These are phyloP conservation scores for Acrobeloides nanus DNA, from an alignment of 2,888 invertebrate species.

Conservation along the genomic window DNA sequence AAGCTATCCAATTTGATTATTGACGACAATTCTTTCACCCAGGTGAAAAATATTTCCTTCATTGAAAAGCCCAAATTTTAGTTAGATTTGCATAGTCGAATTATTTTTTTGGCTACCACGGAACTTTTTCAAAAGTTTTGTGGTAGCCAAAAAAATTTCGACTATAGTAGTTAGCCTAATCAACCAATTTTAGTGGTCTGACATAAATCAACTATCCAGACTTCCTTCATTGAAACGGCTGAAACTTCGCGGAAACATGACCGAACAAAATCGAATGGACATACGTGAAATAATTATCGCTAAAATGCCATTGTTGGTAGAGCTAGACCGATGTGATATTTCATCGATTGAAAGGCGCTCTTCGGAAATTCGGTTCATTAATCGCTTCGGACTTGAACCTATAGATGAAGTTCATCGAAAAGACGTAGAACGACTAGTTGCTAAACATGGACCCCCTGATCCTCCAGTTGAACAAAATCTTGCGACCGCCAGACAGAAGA, in stretches of 20 bases:
- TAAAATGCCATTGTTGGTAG: constrained; percentile 24
- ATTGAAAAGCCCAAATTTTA: too few relatives aligned
- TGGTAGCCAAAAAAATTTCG: too few relatives aligned
- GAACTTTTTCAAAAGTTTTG: too few relatives aligned
- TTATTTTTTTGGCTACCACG: too few relatives aligned
- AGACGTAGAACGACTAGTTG: constrained; percentile 5
- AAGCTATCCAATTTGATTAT: too few relatives aligned
- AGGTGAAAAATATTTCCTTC: too few relatives aligned
- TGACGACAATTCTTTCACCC: too few relatives aligned
- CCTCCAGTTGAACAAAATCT: not conserved
- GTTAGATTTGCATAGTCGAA: too few relatives aligned
- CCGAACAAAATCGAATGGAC: not conserved
- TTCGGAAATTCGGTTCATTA: constrained; percentile 4
- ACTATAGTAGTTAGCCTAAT: too few relatives aligned
- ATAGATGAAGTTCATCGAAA: constrained; percentile 1
- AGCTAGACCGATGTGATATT: constrained; percentile 34
- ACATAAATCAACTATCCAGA: constrained; percentile 11
- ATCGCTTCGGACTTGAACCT: not conserved
- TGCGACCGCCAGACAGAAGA: too few relatives aligned
- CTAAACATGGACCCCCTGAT: constrained; percentile 7
- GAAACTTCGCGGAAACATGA: not conserved
- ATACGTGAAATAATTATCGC: constrained; percentile 24
- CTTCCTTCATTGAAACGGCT: constrained; percentile 10
- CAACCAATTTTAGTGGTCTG: constrained; percentile 17
- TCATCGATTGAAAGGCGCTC: constrained; percentile 20